Evolutionary conservation across 2,888 invertebrate species (phyloP), one percentile per base, ranked within the genome.

Genomic region (Hedya salicella): DNA sequence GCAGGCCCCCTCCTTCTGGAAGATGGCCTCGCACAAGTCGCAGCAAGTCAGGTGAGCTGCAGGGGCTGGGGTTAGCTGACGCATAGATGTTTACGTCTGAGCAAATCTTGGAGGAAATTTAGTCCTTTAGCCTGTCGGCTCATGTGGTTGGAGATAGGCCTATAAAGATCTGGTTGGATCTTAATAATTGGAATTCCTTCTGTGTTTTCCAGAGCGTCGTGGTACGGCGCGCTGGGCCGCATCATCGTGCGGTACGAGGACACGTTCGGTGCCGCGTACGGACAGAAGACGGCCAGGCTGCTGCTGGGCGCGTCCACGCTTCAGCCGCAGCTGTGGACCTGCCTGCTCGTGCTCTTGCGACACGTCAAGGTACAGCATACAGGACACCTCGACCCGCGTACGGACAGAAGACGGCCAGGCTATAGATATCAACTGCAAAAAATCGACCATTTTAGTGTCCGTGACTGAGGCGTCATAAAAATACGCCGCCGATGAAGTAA

Each of bases 241-340:
- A 68, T 96, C 1, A 93, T 95, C 68, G 94, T 95, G 80, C 91
- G 93, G 69, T 92, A 92, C 46, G 83, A 90, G 11, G 60, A 21
- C 8, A 85, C 88, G 71, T 85, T 95, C 69, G 82, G 95, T 5
- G 80, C 85, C 14, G 82, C 88, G 52, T 93, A 94, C 75, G 94
- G 94, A 42, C 85, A 88, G 64, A 94, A 94, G 73, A 78, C 95
- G 0, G 86, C 94, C 67, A 67, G 77, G 9, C 32, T 68, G 30
- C 59, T 76, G 67, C 71, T 78, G 63, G 44, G 59, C 67, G 14
- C 56, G 0, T 17, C 39, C 50, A 39, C 49, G 0, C 36, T 39
- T 53, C 90, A 95, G 53, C 93, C 94, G 0, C 90, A 94, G 69
- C 93, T 96, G 21, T 98, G 97, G 97, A 95, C 96, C 75, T 94